Evolutionary conservation across 2,797 vertebrate species (phyloP).

Genomic region (Potorous gilbertii): DNA sequence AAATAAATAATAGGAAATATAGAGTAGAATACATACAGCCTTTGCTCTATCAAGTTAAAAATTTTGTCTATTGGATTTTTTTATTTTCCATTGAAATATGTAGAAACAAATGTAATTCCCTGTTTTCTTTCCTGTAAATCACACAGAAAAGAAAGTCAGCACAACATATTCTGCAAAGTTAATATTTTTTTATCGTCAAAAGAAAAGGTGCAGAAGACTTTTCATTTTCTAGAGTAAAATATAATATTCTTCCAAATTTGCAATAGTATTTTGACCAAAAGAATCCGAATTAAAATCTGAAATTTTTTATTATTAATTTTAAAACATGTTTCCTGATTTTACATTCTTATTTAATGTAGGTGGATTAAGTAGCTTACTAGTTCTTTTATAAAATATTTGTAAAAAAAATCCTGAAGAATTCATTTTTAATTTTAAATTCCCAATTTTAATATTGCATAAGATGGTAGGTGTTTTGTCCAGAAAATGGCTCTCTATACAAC

Average conservation of each 20-base stretch:
- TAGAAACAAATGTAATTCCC: not conserved
- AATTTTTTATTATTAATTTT: not conserved
- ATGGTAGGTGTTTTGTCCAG: not conserved
- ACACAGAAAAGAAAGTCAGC: not conserved
- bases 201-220: not conserved
- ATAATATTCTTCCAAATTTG: not conserved
- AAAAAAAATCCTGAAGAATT: not conserved
- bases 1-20: slow-evolving; percentile 30
- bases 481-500: not conserved
- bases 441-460: not conserved
- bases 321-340: not conserved
- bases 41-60: slow-evolving; percentile 5
- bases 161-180: slow-evolving; percentile 1
- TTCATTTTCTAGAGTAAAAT: not conserved
- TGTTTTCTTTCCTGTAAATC: not conserved
- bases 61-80: not conserved
- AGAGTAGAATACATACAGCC: not conserved
- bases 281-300: not conserved
- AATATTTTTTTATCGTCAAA: slow-evolving; percentile 23
- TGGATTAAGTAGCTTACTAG: not conserved
- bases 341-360: not conserved
- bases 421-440: not conserved
- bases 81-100: not conserved
- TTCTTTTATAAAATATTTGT: not conserved
- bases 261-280: not conserved